phyloP scores from a whole-genome alignment of 2,113 vertebrate genomes.

The Tylochromis polylepis region DNA sequence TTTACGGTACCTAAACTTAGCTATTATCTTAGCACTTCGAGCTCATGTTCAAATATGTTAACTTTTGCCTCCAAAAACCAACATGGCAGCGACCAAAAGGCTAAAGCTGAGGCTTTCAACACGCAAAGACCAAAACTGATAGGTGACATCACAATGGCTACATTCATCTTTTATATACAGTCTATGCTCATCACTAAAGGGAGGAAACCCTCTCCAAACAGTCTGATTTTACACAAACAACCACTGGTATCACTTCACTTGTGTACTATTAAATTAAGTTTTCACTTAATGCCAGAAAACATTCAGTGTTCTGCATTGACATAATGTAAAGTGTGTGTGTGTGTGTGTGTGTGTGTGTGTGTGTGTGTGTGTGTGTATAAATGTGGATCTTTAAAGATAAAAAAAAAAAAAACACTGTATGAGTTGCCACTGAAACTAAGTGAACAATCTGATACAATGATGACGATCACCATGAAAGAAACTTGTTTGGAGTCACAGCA shows the following conservation, averaged over 20 bases:
- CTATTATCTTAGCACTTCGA: neutral
- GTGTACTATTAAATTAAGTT: neutral
- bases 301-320: fast-evolving
- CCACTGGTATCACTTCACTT: neutral
- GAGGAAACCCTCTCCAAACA: neutral
- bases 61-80: neutral
- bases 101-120: too few relatives aligned
- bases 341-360: neutral
- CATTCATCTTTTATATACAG: neutral
- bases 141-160: neutral
- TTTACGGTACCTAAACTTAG: neutral
- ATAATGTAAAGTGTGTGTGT: neutral
- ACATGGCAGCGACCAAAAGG: neutral
- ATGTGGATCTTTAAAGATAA: neutral
- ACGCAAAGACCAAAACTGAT: neutral
- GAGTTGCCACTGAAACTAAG: neutral
- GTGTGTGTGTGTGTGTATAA: neutral
- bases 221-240: neutral
- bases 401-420: neutral
- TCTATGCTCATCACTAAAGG: neutral
- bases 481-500: neutral
- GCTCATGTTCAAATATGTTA: neutral
- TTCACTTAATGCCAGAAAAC: neutral
- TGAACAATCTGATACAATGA: neutral
- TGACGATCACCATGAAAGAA: neutral